Base-by-base conservation (phyloP, 2,797 vertebrate species). In the Xenops minutus region DNA sequence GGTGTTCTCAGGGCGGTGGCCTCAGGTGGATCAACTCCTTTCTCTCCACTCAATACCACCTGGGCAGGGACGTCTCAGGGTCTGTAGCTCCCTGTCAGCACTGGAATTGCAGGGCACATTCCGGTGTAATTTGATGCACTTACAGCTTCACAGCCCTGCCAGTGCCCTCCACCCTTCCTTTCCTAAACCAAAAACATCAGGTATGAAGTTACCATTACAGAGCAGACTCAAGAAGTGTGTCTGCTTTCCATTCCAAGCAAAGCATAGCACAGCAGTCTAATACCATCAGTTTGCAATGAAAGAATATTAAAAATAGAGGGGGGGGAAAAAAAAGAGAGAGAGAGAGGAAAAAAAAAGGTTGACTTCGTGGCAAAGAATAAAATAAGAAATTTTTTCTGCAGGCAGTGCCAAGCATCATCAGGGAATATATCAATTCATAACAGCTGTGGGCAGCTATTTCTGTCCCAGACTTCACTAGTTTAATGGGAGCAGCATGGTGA, bases 401-500 rank as follows among this genome's bases (percentile, higher is more conserved):
- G 67, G 56, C 80, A 69, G 19, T 1, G 4, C 80, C 87, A 92
- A 54, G 63, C 81, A 59, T 68, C 51, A 30, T 81, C 76, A 72
- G 74, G 92, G 92, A 94, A 61, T 69, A 29, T 63, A 92, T 67
- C 90, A 93, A 82, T 95, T 90, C 64, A 3, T 86, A 91, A 76
- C 95, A 95, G 91, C 95, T 97, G 91, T 88, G 93, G 87, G 80
- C 37, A 83, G 78, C 86, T 97, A 95, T 93, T 97, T 96, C 83
- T 93, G 88, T 92, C 94, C 59, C 85, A 76, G 86, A 49, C 77
- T 91, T 90, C 85, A 76, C 51, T 34, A 64, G 83, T 81, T 91
- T 87, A 90, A 93, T 76, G 86, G 85, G 78, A 84, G 77, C 76
- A 81, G 52, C 83, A 43, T 26, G 75, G 77, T 89, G 77, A 80